Base-by-base conservation (phyloP, 2,113 vertebrate species). In the Gadus chalcogrammus region DNA sequence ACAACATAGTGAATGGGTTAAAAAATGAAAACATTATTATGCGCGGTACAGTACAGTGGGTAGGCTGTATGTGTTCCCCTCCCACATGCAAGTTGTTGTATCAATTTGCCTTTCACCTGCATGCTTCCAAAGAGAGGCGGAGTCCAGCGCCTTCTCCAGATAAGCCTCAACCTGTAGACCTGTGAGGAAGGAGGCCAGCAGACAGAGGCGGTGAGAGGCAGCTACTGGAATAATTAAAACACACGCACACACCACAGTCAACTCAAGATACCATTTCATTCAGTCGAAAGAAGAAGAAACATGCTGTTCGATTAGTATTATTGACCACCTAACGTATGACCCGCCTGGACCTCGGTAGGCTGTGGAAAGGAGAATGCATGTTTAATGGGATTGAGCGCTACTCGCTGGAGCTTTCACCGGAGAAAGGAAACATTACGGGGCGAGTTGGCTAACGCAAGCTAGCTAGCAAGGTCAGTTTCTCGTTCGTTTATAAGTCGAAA, bases 401-500 rank as follows among this genome's bases (percentile, higher is more conserved):
- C 78, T 73, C 66, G 81, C 71, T 70, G 77, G 82, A 64, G 82
- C 70, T 79, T 69, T 84, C 74, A 75, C 74, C 65, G 77, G 70
- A 48, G 59, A 65, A 83, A 85, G 85, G 80, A 85, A 80, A 81
- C 82, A 60, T 78, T 61, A 76, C 79, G 64, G 82, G 71, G 75
- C 82, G 76, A 76, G 78, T 70, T 75, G 79, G 87, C 87, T 85
- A 82, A 85, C 79, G 83, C 81, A 85, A 87, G 87, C 89, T 84
- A 85, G 84, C 83, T 84, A 89, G 88, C 89, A 91, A 91, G 89
- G 89, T 91, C 89, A 91, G 89, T 88, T 85, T 89, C 81, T 75
- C 3, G 17, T 60, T 63, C 56, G 2, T 18, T 78, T 48, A 24
- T 4, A 4, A 35, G 42, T 9, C 42, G 42, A 7, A 13, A 13